phyloP scores from a whole-genome alignment of 2,888 invertebrate species.

The Pogonocherus hispidulus region DNA sequence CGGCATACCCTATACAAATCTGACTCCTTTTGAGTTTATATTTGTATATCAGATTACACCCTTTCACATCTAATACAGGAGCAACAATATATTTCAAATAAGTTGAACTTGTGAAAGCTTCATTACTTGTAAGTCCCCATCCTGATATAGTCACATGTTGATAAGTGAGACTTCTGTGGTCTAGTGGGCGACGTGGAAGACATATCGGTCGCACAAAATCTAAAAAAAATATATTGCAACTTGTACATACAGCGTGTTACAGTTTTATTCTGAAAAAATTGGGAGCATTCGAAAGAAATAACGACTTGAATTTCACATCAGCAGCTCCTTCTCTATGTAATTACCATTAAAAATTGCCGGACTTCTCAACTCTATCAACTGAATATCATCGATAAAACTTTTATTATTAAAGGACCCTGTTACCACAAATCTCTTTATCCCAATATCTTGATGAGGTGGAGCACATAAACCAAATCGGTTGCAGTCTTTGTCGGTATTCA shows the following conservation, averaged over 20 bases:
- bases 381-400: too few species aligned
- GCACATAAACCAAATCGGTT: background rate
- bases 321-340: too few species aligned
- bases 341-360: background rate
- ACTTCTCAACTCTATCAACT: background rate
- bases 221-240: background rate
- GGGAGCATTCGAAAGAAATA: too few species aligned
- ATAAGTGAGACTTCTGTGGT: background rate
- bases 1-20: background rate
- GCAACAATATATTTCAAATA: background rate
- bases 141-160: background rate
- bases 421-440: background rate
- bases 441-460: slow-evolving; percentile 8
- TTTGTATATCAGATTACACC: background rate
- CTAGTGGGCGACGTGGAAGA: background rate
- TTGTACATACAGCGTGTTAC: too few species aligned
- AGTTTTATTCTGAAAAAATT: too few species aligned
- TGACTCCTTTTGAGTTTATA: background rate
- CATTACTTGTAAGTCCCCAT: background rate
- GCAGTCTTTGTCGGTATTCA: background rate
- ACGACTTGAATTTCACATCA: too few species aligned
- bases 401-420: too few species aligned
- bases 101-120: background rate
- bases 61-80: background rate
- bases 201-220: background rate